Evolutionary conservation across 2,797 vertebrate genomes (phyloP).

Genomic region (Erpetoichthys calabaricus): DNA sequence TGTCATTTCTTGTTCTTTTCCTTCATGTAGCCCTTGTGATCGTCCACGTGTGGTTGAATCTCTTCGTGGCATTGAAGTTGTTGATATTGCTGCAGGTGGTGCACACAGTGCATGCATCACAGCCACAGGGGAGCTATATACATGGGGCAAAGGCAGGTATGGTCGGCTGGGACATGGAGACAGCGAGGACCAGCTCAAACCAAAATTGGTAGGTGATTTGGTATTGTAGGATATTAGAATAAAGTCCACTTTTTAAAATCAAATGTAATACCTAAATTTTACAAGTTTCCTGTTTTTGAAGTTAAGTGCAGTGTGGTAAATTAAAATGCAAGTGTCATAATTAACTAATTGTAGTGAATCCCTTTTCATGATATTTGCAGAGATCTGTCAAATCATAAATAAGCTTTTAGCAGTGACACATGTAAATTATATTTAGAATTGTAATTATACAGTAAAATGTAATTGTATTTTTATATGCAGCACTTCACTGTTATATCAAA

Average conservation of each 20-base stretch:
- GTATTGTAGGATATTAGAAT: neutral
- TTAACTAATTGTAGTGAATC: too few species aligned
- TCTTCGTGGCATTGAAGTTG: constrained; percentile 84
- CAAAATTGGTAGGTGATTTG: constrained; percentile 84
- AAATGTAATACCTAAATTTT: neutral
- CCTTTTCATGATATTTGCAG: too few species aligned
- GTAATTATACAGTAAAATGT: too few species aligned
- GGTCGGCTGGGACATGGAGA: constrained; percentile 92
- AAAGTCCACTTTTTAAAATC: too few species aligned
- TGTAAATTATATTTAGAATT: too few species aligned
- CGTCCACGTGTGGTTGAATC: constrained; percentile 94
- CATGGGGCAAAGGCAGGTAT: constrained; percentile 93
- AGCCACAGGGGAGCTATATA: constrained; percentile 88
- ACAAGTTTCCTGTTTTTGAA: neutral
- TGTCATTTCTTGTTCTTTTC: neutral
- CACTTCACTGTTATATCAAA: too few species aligned
- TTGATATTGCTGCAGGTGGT: constrained; percentile 87
- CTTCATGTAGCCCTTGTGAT: constrained; percentile 72
- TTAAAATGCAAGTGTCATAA: too few species aligned
- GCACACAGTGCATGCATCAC: constrained; percentile 95
- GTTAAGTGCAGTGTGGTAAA: too few species aligned
- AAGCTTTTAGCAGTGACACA: too few species aligned
- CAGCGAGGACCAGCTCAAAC: constrained; percentile 95
- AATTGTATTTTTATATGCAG: too few species aligned
- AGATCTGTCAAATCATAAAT: too few species aligned